Percentiles rank a stretch among this genome's conserved stretches.
These are phyloP conservation scores for Silurus lanzhouensis DNA, from an alignment of 2,797 vertebrate genomes.

Conservation along the genomic window DNA sequence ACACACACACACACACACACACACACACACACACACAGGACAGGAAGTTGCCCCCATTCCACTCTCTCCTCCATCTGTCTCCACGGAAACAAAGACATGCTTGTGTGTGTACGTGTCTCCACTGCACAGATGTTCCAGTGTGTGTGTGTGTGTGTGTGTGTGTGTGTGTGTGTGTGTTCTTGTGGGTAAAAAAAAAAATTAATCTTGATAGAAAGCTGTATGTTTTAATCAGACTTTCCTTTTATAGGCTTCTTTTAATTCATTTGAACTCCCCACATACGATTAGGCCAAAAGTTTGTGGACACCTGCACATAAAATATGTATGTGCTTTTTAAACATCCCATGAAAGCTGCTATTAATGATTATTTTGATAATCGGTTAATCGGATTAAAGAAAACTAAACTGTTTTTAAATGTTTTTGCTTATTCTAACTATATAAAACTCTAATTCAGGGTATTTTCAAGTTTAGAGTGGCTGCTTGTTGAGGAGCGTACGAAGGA, in stretches of 20 bases:
- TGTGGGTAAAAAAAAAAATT: background rate
- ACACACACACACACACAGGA: conserved; percentile 10
- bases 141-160: conserved; percentile 6
- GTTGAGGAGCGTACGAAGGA: too few relatives aligned
- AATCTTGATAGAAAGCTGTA: background rate
- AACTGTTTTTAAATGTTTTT: too few relatives aligned
- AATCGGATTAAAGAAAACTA: too few relatives aligned
- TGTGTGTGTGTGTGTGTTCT: conserved; percentile 17
- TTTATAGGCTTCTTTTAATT: background rate
- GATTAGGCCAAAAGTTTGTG: too few relatives aligned
- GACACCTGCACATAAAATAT: too few relatives aligned
- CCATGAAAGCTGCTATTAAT: too few relatives aligned
- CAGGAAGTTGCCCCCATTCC: conserved; percentile 33
- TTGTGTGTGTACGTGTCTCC: conserved; percentile 80
- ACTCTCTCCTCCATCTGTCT: conserved; percentile 68
- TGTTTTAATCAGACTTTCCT: background rate
- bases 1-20: too few relatives aligned
- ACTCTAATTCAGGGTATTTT: too few relatives aligned
- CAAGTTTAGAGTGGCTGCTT: too few relatives aligned
- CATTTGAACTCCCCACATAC: background rate
- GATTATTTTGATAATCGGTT: too few relatives aligned
- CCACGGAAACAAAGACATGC: conserved; percentile 83
- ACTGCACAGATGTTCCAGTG: conserved; percentile 80
- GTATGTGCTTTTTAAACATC: too few relatives aligned
- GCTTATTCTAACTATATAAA: too few relatives aligned